Evolutionary conservation across 1,140 invertebrate genomes (phyloP).

Genomic region (Caerostris darwini): DNA sequence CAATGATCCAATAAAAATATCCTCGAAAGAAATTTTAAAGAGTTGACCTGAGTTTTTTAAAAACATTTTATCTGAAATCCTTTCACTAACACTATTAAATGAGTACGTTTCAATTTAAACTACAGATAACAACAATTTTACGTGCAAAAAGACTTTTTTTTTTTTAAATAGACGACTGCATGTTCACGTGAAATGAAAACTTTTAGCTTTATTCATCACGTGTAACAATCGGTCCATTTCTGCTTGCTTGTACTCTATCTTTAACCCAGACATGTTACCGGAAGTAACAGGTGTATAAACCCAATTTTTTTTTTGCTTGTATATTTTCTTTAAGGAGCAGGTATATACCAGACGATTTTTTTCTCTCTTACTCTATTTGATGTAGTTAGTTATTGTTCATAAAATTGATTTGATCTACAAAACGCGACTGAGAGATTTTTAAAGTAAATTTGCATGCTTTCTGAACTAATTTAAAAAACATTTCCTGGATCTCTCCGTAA

Average conservation of each 20-base stretch:
- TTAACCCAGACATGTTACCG: constrained; percentile 21
- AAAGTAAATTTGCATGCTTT: too few relatives aligned
- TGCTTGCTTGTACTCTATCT: constrained; percentile 18
- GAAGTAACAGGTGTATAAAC: constrained; percentile 37
- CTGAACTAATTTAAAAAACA: too few relatives aligned
- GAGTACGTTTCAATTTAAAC: background rate
- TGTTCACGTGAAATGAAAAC: constrained; percentile 15
- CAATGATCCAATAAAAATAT: too few relatives aligned
- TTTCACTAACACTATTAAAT: background rate
- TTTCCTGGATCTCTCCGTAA: too few relatives aligned
- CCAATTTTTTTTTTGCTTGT: constrained; percentile 1
- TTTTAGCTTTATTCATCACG: constrained; percentile 1
- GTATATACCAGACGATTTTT: background rate
- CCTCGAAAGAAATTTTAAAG: too few relatives aligned
- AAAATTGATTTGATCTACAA: background rate
- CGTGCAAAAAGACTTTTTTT: constrained; percentile 8
- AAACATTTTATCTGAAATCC: too few relatives aligned
- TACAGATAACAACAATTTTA: background rate
- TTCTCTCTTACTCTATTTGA: background rate
- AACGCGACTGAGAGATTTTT: background rate
- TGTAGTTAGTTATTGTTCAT: background rate
- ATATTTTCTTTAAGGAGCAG: constrained; percentile 32
- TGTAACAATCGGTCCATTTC: constrained; percentile 22
- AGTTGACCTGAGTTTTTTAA: too few relatives aligned
- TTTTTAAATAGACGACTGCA: background rate